Conservation (phyloP, 2,797 vertebrate genomes). For the Phrynocephalus guinanensis region DNA sequence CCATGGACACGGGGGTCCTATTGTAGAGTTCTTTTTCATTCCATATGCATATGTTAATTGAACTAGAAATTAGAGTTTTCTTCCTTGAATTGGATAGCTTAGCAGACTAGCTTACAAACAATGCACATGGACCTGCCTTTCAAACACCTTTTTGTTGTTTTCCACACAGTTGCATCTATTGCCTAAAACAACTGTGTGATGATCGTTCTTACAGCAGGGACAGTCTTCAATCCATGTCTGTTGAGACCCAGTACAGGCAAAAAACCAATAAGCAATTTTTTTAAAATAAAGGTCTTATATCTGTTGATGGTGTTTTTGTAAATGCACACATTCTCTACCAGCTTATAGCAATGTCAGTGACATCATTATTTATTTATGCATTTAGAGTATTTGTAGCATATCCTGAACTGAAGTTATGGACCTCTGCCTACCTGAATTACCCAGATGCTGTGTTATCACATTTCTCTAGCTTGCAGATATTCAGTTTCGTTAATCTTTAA, state of each 20-base stretch:
- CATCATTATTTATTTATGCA: not conserved
- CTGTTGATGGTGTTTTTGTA: not conserved
- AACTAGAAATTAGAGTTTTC: not conserved
- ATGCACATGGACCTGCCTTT: too few species aligned
- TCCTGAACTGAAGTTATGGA: not conserved
- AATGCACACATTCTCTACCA: not conserved
- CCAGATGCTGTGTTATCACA: not conserved
- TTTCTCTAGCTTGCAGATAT: conserved; percentile 3
- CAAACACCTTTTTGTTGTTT: not conserved
- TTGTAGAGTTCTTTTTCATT: too few species aligned
- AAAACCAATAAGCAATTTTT: too few species aligned
- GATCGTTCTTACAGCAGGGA: not conserved
- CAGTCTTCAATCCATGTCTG: not conserved
- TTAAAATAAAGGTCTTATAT: not conserved
- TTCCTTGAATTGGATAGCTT: not conserved
- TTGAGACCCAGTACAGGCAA: not conserved
- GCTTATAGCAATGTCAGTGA: not conserved
- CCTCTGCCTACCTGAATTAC: conserved; percentile 10
- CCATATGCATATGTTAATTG: too few species aligned
- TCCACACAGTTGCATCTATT: not conserved
- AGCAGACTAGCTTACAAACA: too few species aligned
- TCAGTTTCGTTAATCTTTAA: not conserved
- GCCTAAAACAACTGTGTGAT: not conserved
- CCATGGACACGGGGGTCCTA: too few species aligned
- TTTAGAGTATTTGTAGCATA: conserved; percentile 1